These are phyloP conservation scores for Tethea ocularis DNA, from an alignment of 2,888 invertebrate genomes.

Conservation along the genomic window DNA sequence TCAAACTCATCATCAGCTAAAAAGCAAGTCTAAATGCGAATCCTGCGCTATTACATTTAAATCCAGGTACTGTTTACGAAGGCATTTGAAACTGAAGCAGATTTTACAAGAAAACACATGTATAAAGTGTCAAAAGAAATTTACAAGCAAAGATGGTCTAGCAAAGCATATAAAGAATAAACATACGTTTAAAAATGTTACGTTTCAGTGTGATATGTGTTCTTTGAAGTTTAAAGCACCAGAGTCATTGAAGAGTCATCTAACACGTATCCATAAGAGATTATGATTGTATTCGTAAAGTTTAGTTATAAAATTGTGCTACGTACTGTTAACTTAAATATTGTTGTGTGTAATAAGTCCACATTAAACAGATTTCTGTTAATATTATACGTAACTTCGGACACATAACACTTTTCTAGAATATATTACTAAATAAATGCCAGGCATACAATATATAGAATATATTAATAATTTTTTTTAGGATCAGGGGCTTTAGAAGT, in stretches of 20 bases:
- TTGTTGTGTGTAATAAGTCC: too few species aligned
- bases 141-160: conserved; percentile 60
- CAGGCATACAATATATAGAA: too few species aligned
- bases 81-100: conserved; percentile 72
- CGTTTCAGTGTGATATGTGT: conserved; percentile 68
- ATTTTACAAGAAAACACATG: conserved; percentile 68
- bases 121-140: conserved; percentile 73
- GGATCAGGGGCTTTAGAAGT: too few species aligned
- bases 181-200: conserved; percentile 67
- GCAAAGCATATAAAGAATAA: conserved; percentile 68
- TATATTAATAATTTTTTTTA: too few species aligned
- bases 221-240: conserved; percentile 71
- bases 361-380: too few species aligned
- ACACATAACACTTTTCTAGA: too few species aligned
- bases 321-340: not conserved
- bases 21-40: conserved; percentile 72
- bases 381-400: too few species aligned
- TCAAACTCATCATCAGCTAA: conserved; percentile 65
- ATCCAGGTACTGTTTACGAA: conserved; percentile 69
- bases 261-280: conserved; percentile 68
- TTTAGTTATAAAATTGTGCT: not conserved
- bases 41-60: conserved; percentile 74
- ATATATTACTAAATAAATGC: too few species aligned
- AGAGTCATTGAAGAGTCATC: conserved; percentile 62
- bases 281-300: conserved; percentile 56